Percentiles rank a stretch among this genome's conserved stretches.
Evolutionary conservation across 1,140 invertebrate genomes (phyloP).

Genomic region (Alviniconcha marisindica): DNA sequence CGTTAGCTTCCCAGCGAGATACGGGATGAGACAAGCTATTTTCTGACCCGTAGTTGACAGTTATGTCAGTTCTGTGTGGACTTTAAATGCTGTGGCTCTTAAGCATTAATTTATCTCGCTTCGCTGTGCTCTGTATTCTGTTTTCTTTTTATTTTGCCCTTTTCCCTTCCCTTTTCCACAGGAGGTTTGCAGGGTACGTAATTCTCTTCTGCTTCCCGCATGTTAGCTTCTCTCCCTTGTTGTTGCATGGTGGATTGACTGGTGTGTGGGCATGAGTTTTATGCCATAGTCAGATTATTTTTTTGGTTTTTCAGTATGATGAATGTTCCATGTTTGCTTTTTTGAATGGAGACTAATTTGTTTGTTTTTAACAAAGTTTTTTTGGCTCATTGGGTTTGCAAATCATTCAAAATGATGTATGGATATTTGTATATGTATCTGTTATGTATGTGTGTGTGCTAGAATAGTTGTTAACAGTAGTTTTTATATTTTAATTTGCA

Average conservation of each 20-base stretch:
- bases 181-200: slow-evolving; percentile 55
- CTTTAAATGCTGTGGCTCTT: not conserved
- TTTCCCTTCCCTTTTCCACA: slow-evolving; percentile 27
- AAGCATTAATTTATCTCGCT: not conserved
- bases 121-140: not conserved
- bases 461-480: too few species aligned
- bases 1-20: too few species aligned
- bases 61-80: not conserved
- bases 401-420: too few species aligned
- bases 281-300: not conserved
- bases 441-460: too few species aligned
- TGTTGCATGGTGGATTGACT: not conserved
- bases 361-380: too few species aligned
- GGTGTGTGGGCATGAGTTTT: not conserved
- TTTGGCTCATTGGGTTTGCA: too few species aligned
- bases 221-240: not conserved
- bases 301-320: not conserved
- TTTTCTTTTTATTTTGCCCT: slow-evolving; percentile 4
- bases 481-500: too few species aligned
- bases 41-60: too few species aligned
- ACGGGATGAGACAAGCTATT: too few species aligned
- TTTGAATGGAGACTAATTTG: too few species aligned
- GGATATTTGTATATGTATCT: too few species aligned
- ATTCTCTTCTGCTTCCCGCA: slow-evolving; percentile 24
- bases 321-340: too few species aligned